Base-by-base conservation (phyloP, 2,113 vertebrate genomes). In the Trachemys scripta region DNA sequence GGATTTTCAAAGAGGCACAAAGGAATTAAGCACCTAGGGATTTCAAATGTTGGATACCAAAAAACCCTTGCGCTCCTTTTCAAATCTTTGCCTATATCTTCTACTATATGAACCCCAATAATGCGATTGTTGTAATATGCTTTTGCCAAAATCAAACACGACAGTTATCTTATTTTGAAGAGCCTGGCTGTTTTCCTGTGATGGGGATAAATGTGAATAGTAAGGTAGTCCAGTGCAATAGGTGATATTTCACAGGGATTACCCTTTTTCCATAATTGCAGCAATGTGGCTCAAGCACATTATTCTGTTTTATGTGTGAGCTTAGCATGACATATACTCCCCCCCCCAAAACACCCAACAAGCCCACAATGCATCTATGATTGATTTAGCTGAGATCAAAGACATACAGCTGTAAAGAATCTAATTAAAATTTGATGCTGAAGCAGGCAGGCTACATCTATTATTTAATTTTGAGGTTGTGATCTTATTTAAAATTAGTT, bases 361-460 rank as follows among this genome's bases (percentile, higher is more conserved):
- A 96, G 76, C 78, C 65, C 96, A 96, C 94, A 83, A 76, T 0
- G 0, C 88, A 82, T n/a, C 96, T 93, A 97, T 96, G 96, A 98
- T 97, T 98, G 97, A 98, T 95, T 97, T 90, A 96, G 90, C 94
- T 95, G 91, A 97, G 96, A 97, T 97, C 93, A 98, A 97, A 98
- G 95, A 94, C 81, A 90, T 89, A 92, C 49, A 97, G 85, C 91
- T 96, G 94, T 88, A 96, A 97, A 97, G 93, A 97, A 95, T 93
- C 89, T 95, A 96, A 98, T 98, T 98, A 98, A 98, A 98, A 85
- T 94, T 90, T 93, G 86, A 98, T 98, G 92, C 90, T 97, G 96
- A 86, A 91, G 84, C 95, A 97, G 96, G 90, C 85, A 95, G 93
- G 92, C 90, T 96, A 59, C 97, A 95, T 97, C 88, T 97, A 92